phyloP scores from a whole-genome alignment of 2,888 invertebrate genomes.

The Prosapia bicincta region DNA sequence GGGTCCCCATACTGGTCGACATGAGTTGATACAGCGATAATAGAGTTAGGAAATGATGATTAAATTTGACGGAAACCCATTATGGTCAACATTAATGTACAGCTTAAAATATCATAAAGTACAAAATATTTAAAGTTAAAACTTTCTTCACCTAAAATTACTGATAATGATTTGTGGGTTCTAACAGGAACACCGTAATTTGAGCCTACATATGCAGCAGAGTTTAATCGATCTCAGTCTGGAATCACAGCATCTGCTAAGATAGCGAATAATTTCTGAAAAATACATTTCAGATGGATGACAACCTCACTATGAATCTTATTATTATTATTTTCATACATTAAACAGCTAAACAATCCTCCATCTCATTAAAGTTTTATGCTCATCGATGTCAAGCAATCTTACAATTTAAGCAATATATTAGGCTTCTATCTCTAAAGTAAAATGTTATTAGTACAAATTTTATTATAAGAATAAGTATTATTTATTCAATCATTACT shows the following conservation, averaged over 20 bases:
- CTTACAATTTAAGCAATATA: background rate
- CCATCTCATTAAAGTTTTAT: background rate
- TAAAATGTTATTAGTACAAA: background rate
- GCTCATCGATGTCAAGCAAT: background rate
- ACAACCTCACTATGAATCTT: background rate
- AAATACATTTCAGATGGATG: background rate
- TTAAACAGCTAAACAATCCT: background rate
- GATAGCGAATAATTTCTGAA: slow-evolving; percentile 32
- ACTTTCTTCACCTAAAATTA: too few species aligned
- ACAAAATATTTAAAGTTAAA: too few species aligned
- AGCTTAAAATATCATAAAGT: too few species aligned
- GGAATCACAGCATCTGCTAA: slow-evolving; percentile 34
- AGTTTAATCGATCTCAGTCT: slow-evolving; percentile 33
- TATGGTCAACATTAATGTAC: too few species aligned
- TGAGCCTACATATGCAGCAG: slow-evolving; percentile 37
- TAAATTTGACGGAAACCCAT: too few species aligned
- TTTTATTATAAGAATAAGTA: background rate
- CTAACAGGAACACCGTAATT: slow-evolving; percentile 36
- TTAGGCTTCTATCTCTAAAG: background rate
- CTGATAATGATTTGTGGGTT: background rate
- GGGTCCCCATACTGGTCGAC: too few species aligned
- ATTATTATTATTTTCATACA: background rate
- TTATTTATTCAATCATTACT: background rate
- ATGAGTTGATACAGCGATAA: too few species aligned
- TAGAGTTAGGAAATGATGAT: too few species aligned